phyloP scores from a whole-genome alignment of 2,113 vertebrate genomes.

The Oophaga pumilio region DNA sequence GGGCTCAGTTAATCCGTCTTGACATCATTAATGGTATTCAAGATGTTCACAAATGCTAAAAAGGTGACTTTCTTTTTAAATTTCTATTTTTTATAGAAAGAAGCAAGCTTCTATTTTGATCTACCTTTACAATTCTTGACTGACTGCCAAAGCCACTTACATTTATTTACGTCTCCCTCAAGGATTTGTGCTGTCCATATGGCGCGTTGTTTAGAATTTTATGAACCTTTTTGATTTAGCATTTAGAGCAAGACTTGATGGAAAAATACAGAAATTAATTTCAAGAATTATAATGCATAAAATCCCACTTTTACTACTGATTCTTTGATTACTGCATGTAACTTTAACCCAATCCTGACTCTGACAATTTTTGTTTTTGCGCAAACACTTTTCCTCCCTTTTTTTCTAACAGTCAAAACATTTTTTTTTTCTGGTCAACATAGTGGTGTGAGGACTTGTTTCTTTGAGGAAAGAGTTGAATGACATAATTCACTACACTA shows the following conservation, averaged over 20 bases:
- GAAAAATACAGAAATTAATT: background rate
- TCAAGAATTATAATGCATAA: background rate
- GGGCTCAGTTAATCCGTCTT: background rate
- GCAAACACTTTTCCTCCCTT: no score
- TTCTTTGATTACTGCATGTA: background rate
- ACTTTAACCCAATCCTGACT: no score
- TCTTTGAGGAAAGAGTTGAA: no score
- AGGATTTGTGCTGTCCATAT: background rate
- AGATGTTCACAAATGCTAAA: background rate
- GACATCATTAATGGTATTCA: background rate
- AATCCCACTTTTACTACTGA: background rate
- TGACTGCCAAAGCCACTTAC: conserved; percentile 18
- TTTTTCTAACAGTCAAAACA: no score
- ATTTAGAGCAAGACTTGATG: background rate
- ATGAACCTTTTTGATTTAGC: background rate
- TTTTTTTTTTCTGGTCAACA: no score
- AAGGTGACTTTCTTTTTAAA: background rate
- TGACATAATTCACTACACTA: no score
- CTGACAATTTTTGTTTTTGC: no score
- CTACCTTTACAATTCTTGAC: background rate
- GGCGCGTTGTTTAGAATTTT: background rate
- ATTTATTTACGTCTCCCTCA: background rate
- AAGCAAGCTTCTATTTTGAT: background rate
- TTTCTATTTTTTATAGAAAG: background rate
- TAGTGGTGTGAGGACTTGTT: no score